Percentiles rank a stretch among this genome's conserved stretches.
Conservation (phyloP, 2,797 vertebrate species). For the Enteromius mattozi region DNA sequence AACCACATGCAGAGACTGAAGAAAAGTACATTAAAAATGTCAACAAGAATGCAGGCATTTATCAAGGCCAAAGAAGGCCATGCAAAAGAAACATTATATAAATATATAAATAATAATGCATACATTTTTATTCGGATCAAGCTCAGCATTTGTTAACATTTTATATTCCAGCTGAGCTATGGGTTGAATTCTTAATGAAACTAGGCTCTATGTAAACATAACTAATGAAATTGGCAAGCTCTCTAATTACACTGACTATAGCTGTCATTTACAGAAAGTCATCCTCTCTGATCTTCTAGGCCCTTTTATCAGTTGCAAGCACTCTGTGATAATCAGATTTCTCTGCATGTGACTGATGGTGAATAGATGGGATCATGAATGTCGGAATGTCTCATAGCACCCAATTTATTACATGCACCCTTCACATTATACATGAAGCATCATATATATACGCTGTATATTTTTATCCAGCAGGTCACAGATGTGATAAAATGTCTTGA, state of each 20-base stretch:
- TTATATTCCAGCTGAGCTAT: background rate
- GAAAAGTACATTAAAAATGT: background rate
- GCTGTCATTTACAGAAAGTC: background rate
- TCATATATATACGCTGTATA: background rate
- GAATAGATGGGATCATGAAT: background rate
- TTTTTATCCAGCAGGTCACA: background rate
- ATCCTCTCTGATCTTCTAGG: background rate
- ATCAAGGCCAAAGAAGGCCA: background rate
- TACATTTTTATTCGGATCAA: background rate
- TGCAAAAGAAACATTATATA: background rate
- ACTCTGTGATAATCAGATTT: background rate
- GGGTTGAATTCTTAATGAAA: background rate
- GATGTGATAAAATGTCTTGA: background rate
- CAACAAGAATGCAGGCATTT: background rate
- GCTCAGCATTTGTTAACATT: background rate
- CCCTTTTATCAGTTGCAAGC: background rate
- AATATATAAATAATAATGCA: background rate
- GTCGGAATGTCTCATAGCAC: background rate
- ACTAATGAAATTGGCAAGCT: background rate
- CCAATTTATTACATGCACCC: background rate
- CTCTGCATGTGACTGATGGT: background rate
- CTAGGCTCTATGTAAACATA: background rate
- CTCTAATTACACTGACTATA: background rate
- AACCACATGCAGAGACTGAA: background rate
- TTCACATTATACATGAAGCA: constrained; percentile 16